A percentile compares a stretch with the other conserved stretches of the same genome.
Evolutionary conservation across 2,113 vertebrate species (phyloP).

Genomic region (Pyrgilauda ruficollis): DNA sequence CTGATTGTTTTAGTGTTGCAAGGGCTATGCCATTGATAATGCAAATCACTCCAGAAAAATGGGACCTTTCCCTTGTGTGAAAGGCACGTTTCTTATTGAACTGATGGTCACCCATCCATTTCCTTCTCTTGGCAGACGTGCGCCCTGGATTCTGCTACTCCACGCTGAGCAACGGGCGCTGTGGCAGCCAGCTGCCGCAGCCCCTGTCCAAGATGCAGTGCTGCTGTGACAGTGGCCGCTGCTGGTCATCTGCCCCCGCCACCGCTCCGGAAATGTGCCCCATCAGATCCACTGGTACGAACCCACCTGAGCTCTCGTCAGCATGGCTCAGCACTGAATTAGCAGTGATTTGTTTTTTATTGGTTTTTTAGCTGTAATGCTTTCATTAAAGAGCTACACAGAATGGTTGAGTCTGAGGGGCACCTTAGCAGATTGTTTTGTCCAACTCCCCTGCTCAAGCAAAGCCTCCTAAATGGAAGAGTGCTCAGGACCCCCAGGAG

Average conservation of each 20-base stretch:
- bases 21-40: not conserved
- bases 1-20: not conserved
- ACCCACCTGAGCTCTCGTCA: not conserved
- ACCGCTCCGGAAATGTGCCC: constrained; percentile 89
- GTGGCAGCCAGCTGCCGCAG: constrained; percentile 85
- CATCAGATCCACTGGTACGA: constrained; percentile 86
- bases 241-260: constrained; percentile 84
- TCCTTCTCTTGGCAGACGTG: constrained; percentile 76
- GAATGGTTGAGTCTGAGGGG: not conserved
- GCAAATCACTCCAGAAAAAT: not conserved
- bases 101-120: not conserved
- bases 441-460: not conserved
- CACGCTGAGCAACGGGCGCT: constrained; percentile 84
- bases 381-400: not conserved
- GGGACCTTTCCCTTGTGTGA: not conserved
- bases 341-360: not conserved
- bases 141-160: constrained; percentile 90
- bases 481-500: not conserved
- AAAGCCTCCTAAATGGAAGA: not conserved
- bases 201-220: constrained; percentile 89
- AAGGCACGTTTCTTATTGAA: not conserved
- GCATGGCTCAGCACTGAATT: fast-evolving
- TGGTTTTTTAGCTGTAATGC: not conserved
- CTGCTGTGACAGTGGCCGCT: constrained; percentile 89
- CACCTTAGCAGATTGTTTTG: not conserved